Base-by-base conservation (phyloP, 2,797 vertebrate species). In the Rhabdomys pumilio region DNA sequence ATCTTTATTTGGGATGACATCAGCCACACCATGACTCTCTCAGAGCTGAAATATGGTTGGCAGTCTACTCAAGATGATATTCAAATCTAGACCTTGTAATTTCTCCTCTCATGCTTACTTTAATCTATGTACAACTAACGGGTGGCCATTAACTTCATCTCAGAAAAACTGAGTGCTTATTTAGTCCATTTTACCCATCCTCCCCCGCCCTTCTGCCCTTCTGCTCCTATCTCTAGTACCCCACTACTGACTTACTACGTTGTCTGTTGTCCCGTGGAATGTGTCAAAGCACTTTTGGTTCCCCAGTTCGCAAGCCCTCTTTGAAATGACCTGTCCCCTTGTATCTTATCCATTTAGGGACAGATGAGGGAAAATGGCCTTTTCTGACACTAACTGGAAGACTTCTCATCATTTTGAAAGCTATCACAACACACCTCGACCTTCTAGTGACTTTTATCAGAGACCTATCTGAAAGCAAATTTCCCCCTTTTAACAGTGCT, bases 351-450 rank as follows among this genome's bases (percentile, higher is more conserved):
- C 53, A 59, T 1, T 3, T 47, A 89, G 69, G 77, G 6, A 31
- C 34, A 93, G 67, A 87, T 22, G 26, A 47, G 55, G n/a, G 6
- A 80, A 72, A 79, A 44, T 34, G 7, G 24, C 20, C 65, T 17
- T 69, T 87, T 61, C 17, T 41, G 69, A 85, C 83, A 61, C 75
- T 95, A 93, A 88, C 91, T 86, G 96, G 88, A 95, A 63, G 75
- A 88, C 15, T 59, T 84, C 47, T 89, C n/a, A 55, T 90, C 77
- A 86, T 75, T 87, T 79, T 53, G 47, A n/a, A 83, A 59, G 57
- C 17, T 34, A 92, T 22, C 69, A 75, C 53, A 80, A 63, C 13
- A 89, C 79, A 31, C 47, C 72, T 41, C 75, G 89, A 69, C 24
- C 38, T 41, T 91, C 86, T 44, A 93, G 47, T 38, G n/a, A 24